phyloP scores from a whole-genome alignment of 2,888 invertebrate species.

The Danaus chrysippus region DNA sequence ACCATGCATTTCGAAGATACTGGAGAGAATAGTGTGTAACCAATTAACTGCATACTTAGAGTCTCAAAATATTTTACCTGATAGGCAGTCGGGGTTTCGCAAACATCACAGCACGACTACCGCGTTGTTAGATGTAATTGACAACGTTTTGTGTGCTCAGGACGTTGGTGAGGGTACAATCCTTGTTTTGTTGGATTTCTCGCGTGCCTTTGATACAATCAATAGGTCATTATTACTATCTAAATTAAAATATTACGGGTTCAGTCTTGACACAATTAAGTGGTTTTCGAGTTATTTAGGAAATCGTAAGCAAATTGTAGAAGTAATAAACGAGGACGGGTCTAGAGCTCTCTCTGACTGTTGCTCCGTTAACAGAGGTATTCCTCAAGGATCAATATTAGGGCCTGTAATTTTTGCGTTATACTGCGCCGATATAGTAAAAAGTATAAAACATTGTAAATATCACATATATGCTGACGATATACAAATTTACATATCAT shows the following conservation, averaged over 20 bases:
- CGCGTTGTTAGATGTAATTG: neutral
- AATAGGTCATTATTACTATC: neutral
- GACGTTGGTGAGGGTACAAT: neutral
- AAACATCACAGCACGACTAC: neutral
- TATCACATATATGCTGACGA: too few species aligned
- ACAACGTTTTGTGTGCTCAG: neutral
- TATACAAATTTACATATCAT: too few species aligned
- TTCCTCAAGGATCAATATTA: neutral
- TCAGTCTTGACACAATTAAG: neutral
- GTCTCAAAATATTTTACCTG: slow-evolving; percentile 12
- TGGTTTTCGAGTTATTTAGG: neutral
- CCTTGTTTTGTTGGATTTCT: neutral
- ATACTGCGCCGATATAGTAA: too few species aligned
- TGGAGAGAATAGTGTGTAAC: slow-evolving; percentile 15
- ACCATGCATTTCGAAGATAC: slow-evolving; percentile 12
- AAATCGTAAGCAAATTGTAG: neutral
- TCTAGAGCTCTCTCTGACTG: neutral
- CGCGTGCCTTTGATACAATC: neutral
- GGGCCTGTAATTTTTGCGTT: neutral
- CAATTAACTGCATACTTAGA: slow-evolving; percentile 18
- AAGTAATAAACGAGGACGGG: neutral
- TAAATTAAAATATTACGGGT: neutral
- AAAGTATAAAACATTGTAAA: too few species aligned
- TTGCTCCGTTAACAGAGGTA: neutral
- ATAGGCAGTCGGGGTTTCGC: slow-evolving; percentile 10